Base-by-base conservation (phyloP, 2,888 invertebrate species). In the Cactoblastis cactorum region DNA sequence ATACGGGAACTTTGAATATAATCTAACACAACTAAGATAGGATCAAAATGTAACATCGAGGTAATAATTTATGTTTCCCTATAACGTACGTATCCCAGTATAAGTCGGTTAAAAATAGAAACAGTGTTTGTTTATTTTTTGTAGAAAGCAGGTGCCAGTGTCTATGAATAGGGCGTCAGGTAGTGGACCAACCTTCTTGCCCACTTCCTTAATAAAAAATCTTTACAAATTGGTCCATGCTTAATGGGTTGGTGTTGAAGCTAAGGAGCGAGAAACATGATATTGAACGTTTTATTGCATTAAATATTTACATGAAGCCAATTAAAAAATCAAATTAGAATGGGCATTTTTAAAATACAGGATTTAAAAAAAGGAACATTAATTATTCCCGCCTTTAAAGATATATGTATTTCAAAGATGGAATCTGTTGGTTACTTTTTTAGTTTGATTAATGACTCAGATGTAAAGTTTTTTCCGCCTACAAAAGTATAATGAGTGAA, bases 181-280 rank as follows among this genome's bases (percentile, higher is more conserved):
- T 81, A 83, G 80, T 69, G 58, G 69, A 66, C 69, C 72, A 74
- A 75, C 74, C 75, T 71, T 73, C 71, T 74, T 78, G 76, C 72
- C 81, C 79, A 82, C 78, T 84, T 85, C 83, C 85, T 81, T 67
- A 61, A 77, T 77, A 83, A 74, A 74, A 68, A 61, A 72, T 62
- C 1, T 57, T 61, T 64, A 67, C 67, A 74, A 76, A 72, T 66
- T 68, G 68, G 69, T 66, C 71, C 67, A 68, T 65, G 70, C 64
- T 56, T 71, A 76, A 80, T 74, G 67, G 67, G 33, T 66, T 68
- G 69, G 72, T 72, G 75, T 80, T 73, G 79, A 76, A 74, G 65
- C 69, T 66, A 69, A 62, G 72, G 70, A 68, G 69, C 65, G 57
- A 64, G 52, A 63, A 56, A 62, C 58, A 64, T 63, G 54, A 47